phyloP scores from a whole-genome alignment of 1,140 invertebrate genomes.

The Drosophila pectinifera region DNA sequence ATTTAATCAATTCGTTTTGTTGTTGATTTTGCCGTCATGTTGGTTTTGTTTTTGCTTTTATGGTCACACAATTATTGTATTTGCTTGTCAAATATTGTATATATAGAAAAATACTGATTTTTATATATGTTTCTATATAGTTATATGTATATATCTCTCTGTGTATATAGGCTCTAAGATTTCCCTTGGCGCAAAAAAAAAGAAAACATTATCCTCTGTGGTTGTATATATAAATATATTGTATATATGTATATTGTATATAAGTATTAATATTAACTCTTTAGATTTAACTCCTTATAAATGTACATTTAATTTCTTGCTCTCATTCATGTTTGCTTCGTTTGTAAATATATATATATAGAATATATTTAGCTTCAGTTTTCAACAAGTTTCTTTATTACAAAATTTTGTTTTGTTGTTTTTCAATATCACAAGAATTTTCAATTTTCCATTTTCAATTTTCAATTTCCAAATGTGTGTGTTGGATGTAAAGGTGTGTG shows the following conservation, averaged over 20 bases:
- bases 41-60: constrained; percentile 12
- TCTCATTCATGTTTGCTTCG: constrained; percentile 10
- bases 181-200: too few relatives aligned
- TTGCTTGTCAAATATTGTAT: constrained; percentile 45
- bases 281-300: constrained; percentile 39
- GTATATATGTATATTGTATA: constrained; percentile 75
- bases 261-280: constrained; percentile 41
- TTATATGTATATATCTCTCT: constrained; percentile 29
- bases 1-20: constrained; percentile 51
- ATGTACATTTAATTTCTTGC: constrained; percentile 43
- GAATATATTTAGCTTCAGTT: constrained; percentile 52
- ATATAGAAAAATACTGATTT: constrained; percentile 79
- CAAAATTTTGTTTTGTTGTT: constrained; percentile 73
- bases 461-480: constrained; percentile 51
- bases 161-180: too few relatives aligned
- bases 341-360: constrained; percentile 42
- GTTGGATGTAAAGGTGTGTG: constrained; percentile 16
- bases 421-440: constrained; percentile 81
- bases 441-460: constrained; percentile 75
- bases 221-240: constrained; percentile 76
- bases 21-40: constrained; percentile 40
- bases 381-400: constrained; percentile 51
- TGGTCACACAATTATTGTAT: constrained; percentile 42
- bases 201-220: constrained; percentile 25
- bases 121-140: constrained; percentile 34